These are phyloP conservation scores for Cassiopea andromeda DNA, from an alignment of 30 jellyfish, hydroid and myxozoan species.

Conservation along the genomic window DNA sequence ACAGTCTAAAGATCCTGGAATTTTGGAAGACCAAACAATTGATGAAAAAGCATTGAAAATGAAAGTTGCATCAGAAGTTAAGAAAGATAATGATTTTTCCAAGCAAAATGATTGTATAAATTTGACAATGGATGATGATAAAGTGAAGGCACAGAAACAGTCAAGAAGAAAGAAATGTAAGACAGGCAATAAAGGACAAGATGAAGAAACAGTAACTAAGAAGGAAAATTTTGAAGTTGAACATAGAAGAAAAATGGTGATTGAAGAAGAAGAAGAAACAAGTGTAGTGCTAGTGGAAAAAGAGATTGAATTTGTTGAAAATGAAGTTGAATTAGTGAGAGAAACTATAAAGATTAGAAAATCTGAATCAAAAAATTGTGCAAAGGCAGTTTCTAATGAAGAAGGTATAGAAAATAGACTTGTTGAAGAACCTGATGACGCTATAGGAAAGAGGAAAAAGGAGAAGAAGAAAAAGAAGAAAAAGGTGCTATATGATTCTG, in stretches of 20 bases:
- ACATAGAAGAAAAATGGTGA: constrained; percentile 5
- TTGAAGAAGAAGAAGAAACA: background rate
- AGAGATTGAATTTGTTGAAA: background rate
- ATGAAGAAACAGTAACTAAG: too few relatives aligned
- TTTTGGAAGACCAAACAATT: background rate
- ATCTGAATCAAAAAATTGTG: background rate
- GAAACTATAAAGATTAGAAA: too few relatives aligned
- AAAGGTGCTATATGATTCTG: background rate
- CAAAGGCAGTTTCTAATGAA: background rate
- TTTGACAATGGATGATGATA: background rate
- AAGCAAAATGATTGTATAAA: background rate
- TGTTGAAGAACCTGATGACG: background rate
- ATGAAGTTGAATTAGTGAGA: background rate
- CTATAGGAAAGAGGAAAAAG: background rate
- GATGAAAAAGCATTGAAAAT: background rate
- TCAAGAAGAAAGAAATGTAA: background rate
- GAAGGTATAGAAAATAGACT: background rate
- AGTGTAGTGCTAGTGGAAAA: background rate
- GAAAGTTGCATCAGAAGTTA: background rate
- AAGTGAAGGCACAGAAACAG: background rate
- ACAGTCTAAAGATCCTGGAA: background rate
- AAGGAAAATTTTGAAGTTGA: background rate
- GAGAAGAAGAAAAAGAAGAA: constrained; percentile 2
- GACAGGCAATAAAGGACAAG: background rate
- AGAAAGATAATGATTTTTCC: background rate